A percentile compares a stretch with the other conserved stretches of the same genome.
These are phyloP conservation scores for Drosophila nigrodunni DNA, from an alignment of 1,140 invertebrate species.

Conservation along the genomic window DNA sequence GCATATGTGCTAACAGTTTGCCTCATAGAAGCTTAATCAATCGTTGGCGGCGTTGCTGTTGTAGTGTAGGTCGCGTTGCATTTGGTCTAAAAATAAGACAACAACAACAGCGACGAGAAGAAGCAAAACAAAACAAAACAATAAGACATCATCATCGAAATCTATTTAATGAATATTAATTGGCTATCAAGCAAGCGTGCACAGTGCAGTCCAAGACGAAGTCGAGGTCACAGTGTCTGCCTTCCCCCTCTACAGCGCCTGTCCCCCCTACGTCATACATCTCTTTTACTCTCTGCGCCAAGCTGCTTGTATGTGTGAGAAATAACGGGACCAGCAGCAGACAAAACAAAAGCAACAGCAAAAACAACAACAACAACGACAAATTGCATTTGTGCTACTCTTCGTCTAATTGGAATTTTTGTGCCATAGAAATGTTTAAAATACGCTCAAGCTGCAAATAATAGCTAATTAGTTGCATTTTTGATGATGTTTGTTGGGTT, in stretches of 20 bases:
- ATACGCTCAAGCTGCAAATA: slow-evolving; percentile 63
- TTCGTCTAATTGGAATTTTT: slow-evolving; percentile 72
- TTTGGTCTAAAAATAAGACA: slow-evolving; percentile 41
- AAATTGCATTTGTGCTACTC: slow-evolving; percentile 57
- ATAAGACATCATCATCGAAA: slow-evolving; percentile 42
- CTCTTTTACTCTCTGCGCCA: slow-evolving; percentile 18
- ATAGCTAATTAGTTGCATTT: slow-evolving; percentile 70
- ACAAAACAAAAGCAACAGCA: background rate
- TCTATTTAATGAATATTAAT: slow-evolving; percentile 77
- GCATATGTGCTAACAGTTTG: background rate
- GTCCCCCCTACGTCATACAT: background rate
- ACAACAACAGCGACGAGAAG: slow-evolving; percentile 25
- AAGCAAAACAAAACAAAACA: background rate
- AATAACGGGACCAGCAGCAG: slow-evolving; percentile 68
- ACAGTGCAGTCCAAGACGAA: slow-evolving; percentile 32
- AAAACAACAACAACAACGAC: slow-evolving; percentile 53
- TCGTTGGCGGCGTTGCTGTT: slow-evolving; percentile 1
- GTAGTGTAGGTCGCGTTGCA: slow-evolving; percentile 29
- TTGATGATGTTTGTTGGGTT: slow-evolving; percentile 38
- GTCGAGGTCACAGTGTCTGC: slow-evolving; percentile 55
- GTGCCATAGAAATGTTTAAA: slow-evolving; percentile 63
- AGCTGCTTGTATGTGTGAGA: slow-evolving; percentile 38
- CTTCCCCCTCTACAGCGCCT: slow-evolving; percentile 24
- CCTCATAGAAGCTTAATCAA: background rate
- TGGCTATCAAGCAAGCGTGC: slow-evolving; percentile 62